Base-by-base conservation (phyloP, 2,797 vertebrate species). In the Takifugu rubripes region DNA sequence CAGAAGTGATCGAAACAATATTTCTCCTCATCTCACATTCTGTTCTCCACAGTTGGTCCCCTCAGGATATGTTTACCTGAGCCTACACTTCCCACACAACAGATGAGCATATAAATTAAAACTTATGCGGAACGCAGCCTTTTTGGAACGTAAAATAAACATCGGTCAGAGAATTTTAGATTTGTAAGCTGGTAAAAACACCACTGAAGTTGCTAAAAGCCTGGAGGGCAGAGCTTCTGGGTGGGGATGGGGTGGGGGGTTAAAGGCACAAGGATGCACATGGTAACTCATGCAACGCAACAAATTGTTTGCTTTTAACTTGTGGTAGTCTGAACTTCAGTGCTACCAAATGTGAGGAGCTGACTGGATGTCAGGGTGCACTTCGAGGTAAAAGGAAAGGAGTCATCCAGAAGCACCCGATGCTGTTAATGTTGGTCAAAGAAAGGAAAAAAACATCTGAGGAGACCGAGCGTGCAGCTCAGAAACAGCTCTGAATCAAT, bases 381-480 rank as follows among this genome's bases (percentile, higher is more conserved):
- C 48, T 66, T 59, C 50, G 49, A 68, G 31, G 66, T 53, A 68
- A 60, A 62, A 54, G 66, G 59, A 70, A 65, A 58, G 29, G 67
- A 77, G 56, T 65, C 62, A 64, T 61, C 59, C 29, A 44, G 66
- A 68, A 61, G 57, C 43, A 73, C 50, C 74, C 78, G 58, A 75
- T 76, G 74, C 52, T 59, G 61, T 67, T 79, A 64, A 64, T 24
- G 54, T 59, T 48, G 64, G 79, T 80, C 69, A 73, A 72, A 84
- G 75, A 77, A 59, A 67, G 40, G 25, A 59, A 49, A 61, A 31
- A 56, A 60, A 66, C 61, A 50, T 44, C 68, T 44, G 57, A 68
- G 46, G 49, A 59, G 45, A 69, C n/a, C 44, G 54, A 51, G 48
- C 57, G n/a, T 16, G 46, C 21, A 7, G 40, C 16, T 14, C 5